Conservation (phyloP, 2,888 invertebrate species). For the Cephus nigrinus region DNA sequence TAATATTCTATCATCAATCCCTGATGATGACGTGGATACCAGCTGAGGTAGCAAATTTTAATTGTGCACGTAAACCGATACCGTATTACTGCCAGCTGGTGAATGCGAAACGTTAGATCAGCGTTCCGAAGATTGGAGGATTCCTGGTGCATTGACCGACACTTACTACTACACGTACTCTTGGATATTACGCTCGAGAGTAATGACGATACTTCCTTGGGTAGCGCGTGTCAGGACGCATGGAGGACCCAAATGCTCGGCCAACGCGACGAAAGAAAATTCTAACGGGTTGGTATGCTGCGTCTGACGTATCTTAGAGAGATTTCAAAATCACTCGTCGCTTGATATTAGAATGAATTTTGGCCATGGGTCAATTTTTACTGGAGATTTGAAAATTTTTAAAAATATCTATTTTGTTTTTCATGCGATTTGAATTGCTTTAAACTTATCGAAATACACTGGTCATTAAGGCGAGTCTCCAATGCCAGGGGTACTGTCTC, state of each 20-base stretch:
- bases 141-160: constrained; percentile 4
- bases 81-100: not conserved
- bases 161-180: not conserved
- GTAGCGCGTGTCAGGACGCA: not conserved
- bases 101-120: constrained; percentile 7
- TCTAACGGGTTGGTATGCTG: not conserved
- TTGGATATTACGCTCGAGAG: not conserved
- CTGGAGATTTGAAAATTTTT: not conserved
- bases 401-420: not conserved
- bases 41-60: not conserved
- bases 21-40: not conserved
- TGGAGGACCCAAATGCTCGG: not conserved
- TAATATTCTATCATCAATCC: not conserved
- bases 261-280: not conserved
- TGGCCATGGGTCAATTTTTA: no score
- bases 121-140: constrained; percentile 4
- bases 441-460: not conserved
- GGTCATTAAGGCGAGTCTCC: not conserved
- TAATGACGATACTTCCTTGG: not conserved
- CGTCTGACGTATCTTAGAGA: not conserved
- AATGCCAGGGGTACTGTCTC: not conserved
- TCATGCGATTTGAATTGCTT: not conserved
- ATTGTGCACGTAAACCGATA: not conserved
- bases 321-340: not conserved
- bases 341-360: not conserved